Base-by-base conservation (phyloP, 1,140 invertebrate genomes). In the Lordiphosa stackelbergi region DNA sequence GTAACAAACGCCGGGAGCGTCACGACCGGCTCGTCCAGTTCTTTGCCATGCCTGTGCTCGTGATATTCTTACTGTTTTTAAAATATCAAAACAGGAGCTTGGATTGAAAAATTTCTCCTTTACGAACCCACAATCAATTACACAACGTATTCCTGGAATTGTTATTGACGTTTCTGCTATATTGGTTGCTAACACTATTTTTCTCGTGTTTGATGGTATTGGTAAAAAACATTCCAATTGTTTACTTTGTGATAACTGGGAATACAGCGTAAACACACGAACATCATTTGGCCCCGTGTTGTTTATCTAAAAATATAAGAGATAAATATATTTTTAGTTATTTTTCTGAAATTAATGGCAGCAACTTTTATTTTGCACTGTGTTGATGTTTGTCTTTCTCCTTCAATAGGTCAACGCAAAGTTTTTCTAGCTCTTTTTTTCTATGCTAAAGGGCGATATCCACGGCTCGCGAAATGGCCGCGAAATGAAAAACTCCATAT, bases 121-220 rank as follows among this genome's bases (percentile, higher is more conserved):
- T 0, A 99, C 97, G 87, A 95, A 94, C 5, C 98, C 98, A 60
- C 94, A 93, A 86, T 99, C 98, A 58, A 99, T 94, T 3, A 99
- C 96, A 89, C 93, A 95, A 70, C 94, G 93, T 57, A 99, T 96
- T 13, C 96, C 96, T 38, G 91, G 94, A 74, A 99, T 99, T 0
- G 98, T 99, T 2, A 99, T 91, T 5, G 97, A 98, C 1, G 97
- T 98, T 89, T 98, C 98, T 3, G 98, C 98, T 60, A 99, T 96
- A 88, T 99, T 99, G 16, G 98, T 99, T n/a, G 96, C 93, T 45
- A 99, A 88, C 63, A 99, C 93, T 10, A 99, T 93, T 89, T 98
- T 98, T 35, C 98, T 89, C 16, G 90, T 90, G 51, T 92, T 93
- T 9, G 88, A 72, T 9, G 92, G 89, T 2, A 92, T 90, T 5